Evolutionary conservation across 2,888 invertebrate genomes (phyloP).

Genomic region (Octonoba sinensis): DNA sequence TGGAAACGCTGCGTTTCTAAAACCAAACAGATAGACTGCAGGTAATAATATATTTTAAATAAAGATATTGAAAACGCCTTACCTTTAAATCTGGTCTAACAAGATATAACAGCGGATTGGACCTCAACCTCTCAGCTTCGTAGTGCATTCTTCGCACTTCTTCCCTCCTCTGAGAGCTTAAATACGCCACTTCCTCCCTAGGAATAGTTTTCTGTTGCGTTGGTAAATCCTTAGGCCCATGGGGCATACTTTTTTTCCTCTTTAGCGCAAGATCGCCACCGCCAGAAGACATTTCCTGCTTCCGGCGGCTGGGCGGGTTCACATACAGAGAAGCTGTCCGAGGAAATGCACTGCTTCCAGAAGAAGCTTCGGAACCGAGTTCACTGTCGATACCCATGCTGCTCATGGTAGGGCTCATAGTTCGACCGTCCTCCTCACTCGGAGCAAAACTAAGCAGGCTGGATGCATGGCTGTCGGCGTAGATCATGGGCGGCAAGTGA

Average conservation of each 20-base stretch:
- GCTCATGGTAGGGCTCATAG: slow-evolving; percentile 56
- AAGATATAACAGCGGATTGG: slow-evolving; percentile 94
- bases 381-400: slow-evolving; percentile 42
- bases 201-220: slow-evolving; percentile 86
- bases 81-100: slow-evolving; percentile 98
- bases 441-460: slow-evolving; percentile 60
- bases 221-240: slow-evolving; percentile 77
- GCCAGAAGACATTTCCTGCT: slow-evolving; percentile 10
- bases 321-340: slow-evolving; percentile 62
- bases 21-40: too few relatives aligned
- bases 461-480: slow-evolving; percentile 58
- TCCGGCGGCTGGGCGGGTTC: slow-evolving; percentile 51
- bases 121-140: slow-evolving; percentile 90
- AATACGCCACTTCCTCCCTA: slow-evolving; percentile 92
- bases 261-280: slow-evolving; percentile 75
- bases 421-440: slow-evolving; percentile 50
- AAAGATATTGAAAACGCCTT: slow-evolving; percentile 67
- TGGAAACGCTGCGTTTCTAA: too few relatives aligned
- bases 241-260: slow-evolving; percentile 96
- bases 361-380: slow-evolving; percentile 36
- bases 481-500: slow-evolving; percentile 64
- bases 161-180: slow-evolving; percentile 94
- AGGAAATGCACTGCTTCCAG: slow-evolving; percentile 30
- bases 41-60: too few relatives aligned
- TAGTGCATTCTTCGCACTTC: slow-evolving; percentile 92